phyloP scores from a whole-genome alignment of 2,888 invertebrate genomes.

The Mythimna vitellina region DNA sequence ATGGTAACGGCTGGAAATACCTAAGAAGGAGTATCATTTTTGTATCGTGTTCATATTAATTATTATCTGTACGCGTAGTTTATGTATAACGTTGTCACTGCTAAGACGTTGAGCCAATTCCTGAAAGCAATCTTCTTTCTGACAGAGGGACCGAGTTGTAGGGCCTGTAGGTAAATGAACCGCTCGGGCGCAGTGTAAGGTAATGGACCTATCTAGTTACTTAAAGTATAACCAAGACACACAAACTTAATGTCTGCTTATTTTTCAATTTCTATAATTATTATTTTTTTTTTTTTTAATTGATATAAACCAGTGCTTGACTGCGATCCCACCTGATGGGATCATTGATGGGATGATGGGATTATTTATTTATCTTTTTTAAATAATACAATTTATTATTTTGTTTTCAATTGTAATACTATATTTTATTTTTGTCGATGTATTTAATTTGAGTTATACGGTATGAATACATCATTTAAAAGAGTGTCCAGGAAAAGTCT shows the following conservation, averaged over 20 bases:
- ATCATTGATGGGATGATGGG: too few relatives aligned
- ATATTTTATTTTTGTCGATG: too few relatives aligned
- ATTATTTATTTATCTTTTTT: too few relatives aligned
- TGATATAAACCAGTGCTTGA: too few relatives aligned
- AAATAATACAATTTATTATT: too few relatives aligned
- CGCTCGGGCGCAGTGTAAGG: not conserved
- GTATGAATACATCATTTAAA: too few relatives aligned
- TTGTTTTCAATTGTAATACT: too few relatives aligned
- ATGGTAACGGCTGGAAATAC: constrained; percentile 27
- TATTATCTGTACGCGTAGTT: not conserved
- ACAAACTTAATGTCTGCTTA: not conserved
- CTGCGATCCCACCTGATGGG: too few relatives aligned
- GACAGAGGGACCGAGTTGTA: not conserved
- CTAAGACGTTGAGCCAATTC: not conserved
- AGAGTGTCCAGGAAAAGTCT: too few relatives aligned
- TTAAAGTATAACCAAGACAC: not conserved
- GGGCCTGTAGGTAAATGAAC: not conserved
- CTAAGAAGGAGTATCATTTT: constrained; percentile 11
- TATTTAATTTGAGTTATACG: too few relatives aligned
- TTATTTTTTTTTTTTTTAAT: too few relatives aligned
- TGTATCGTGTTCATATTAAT: not conserved
- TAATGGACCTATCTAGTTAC: not conserved
- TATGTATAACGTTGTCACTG: not conserved
- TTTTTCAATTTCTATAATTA: too few relatives aligned
- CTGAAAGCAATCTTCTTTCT: not conserved